Evolutionary conservation across 2,113 vertebrate genomes (phyloP), one percentile per base, ranked within the genome.

Genomic region (Notothenia coriiceps): DNA sequence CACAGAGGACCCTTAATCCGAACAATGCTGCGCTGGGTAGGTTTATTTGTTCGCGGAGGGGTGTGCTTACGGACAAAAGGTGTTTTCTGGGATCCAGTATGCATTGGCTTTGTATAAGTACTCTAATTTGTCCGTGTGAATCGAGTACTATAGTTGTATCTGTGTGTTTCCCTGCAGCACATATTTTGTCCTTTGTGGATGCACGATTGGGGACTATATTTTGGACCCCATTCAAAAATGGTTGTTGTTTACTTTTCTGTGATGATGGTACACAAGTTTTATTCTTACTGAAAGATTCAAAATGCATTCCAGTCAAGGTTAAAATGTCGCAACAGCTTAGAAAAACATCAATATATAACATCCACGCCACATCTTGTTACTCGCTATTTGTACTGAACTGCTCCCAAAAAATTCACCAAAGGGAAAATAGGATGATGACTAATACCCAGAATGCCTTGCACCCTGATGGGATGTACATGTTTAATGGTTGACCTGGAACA

Each of bases 1-100:
- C 88, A 88, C 83, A 65, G 61, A 88, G 82, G 87, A 89, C 83
- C 79, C 73, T 68, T 91, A 92, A 93, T 92, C 89, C 75, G 9
- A 68, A 43, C 75, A 85, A 74, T 82, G 85, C 71, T 86, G 82
- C n/a, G 66, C 83, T 77, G 82, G 43, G 40, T 35, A 70, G 52
- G 29, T 70, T 83, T 88, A 77, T 91, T 88, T 91, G 80, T 87
- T 89, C 82, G 64, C 60, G 52, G 33, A 57, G 1, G 49, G 35
- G 17, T 77, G 62, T 69, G 56, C 72, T 57, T 56, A 9, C 9
- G 10, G 12, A 54, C 14, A 5, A 66, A 77, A 83, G 67, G 62
- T 70, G 61, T 59, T 80, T 78, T 72, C 2, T 46, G 54, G 35
- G 35, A 29, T 73, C 44, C 13, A 35, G 18, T 68, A 13, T 40